Evolutionary conservation across 2,888 invertebrate genomes (phyloP).

Genomic region (Meta bourneti): DNA sequence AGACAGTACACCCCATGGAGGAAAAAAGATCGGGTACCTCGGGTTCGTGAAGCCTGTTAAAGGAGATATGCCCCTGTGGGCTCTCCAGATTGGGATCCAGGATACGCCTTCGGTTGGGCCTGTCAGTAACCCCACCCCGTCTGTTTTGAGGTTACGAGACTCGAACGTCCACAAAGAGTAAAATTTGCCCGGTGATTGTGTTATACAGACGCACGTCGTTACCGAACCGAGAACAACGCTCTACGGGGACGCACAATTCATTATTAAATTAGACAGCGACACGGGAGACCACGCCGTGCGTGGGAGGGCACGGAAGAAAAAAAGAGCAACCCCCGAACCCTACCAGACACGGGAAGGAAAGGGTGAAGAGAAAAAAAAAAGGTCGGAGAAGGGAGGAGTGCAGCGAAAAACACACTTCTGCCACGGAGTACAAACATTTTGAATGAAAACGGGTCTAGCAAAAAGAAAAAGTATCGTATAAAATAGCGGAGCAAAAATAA

Average conservation of each 20-base stretch:
- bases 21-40: too few relatives aligned
- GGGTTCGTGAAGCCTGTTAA: too few relatives aligned
- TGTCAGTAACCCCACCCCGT: too few relatives aligned
- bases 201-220: neutral
- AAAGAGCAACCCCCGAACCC: neutral
- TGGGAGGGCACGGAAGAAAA: neutral
- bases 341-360: neutral
- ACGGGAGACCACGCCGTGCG: neutral
- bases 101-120: too few relatives aligned
- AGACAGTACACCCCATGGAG: too few relatives aligned
- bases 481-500: slow-evolving; percentile 58
- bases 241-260: neutral
- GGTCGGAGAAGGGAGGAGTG: neutral
- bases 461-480: slow-evolving; percentile 39
- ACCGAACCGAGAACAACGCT: too few relatives aligned
- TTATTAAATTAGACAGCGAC: neutral
- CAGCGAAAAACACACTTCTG: slow-evolving; percentile 43
- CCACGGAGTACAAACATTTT: slow-evolving; percentile 60
- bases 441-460: slow-evolving; percentile 48
- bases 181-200: neutral
- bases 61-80: too few relatives aligned
- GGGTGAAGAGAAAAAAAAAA: neutral
- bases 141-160: too few relatives aligned
- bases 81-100: too few relatives aligned
- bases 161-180: too few relatives aligned